Evolutionary conservation across 2,797 vertebrate genomes (phyloP), one percentile per base, ranked within the genome.

Genomic region (Synaphobranchus kaupii): DNA sequence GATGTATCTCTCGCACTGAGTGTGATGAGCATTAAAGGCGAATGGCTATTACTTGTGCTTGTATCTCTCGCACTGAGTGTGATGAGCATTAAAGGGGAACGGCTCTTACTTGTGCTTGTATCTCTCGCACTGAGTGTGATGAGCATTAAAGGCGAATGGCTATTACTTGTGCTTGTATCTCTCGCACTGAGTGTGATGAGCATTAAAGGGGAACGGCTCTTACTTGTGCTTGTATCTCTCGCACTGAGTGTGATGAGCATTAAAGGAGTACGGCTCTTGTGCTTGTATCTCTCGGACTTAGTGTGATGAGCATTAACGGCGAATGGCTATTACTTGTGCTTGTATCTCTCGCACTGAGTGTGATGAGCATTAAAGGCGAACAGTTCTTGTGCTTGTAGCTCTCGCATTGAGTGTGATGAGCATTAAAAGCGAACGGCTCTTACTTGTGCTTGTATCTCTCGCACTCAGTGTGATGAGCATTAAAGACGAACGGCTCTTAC

Each of bases 201-300:
- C 39, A 39, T 39, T 52, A 15, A 56, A 54, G 44, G 31, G 25
- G 15, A 86, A 25, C 25, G 25, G 1, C 50, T 91, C 93, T 0
- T 94, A 98, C 98, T 97, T 98, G 94, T 96, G 96, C 92, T 97
- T 98, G 90, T 97, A 97, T 91, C 97, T 95, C 88, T 99, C 98
- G 92, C 97, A 98, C 81, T n/a, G n/a, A n/a, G n/a, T n/a, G n/a
- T n/a, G 39, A 39, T 2, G 39, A 39, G 39, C 39, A 39, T 39
- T 52, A 15, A 56, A 54, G 44, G 31, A 25, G 15, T 80, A 25
- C 25, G 25, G 1, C 50, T 91, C 98, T 97, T 98, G 94, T 96
- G 96, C 92, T 97, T 98, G 90, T 97, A 97, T 91, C 97, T 95
- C 88, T 99, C 98, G 92, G n/a, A n/a, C n/a, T n/a, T n/a, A n/a